phyloP scores from a whole-genome alignment of 1,140 invertebrate genomes.

The Tetramorium simillimum region DNA sequence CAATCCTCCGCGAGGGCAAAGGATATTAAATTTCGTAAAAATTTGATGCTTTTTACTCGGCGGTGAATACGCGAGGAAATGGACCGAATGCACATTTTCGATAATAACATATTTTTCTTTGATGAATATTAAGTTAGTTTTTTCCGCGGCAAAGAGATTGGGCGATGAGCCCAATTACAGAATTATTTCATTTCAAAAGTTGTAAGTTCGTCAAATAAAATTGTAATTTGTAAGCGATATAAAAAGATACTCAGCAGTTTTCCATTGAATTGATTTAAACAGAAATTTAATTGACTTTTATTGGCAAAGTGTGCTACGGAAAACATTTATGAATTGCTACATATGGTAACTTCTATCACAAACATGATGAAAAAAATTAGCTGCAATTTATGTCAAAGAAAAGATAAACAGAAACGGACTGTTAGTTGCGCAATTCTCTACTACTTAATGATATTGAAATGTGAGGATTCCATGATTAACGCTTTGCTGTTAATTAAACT shows the following conservation, averaged over 20 bases:
- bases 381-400: neutral
- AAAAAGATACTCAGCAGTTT: neutral
- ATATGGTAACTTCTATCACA: neutral
- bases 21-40: constrained; percentile 47
- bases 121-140: neutral
- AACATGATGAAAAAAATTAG: constrained; percentile 16
- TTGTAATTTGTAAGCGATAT: neutral
- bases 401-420: neutral
- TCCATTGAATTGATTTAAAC: neutral
- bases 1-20: constrained; percentile 23
- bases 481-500: constrained; percentile 10
- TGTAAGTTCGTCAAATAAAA: neutral
- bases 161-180: neutral
- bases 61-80: neutral
- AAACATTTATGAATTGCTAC: neutral
- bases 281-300: constrained; percentile 2
- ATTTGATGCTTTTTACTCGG: constrained; percentile 16
- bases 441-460: constrained; percentile 33
- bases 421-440: neutral
- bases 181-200: neutral
- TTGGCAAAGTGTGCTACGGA: neutral
- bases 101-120: neutral
- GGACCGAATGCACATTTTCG: neutral
- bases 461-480: constrained; percentile 22
- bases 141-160: neutral